These are phyloP conservation scores for Colius striatus DNA, from an alignment of 2,113 vertebrate genomes.

Conservation along the genomic window DNA sequence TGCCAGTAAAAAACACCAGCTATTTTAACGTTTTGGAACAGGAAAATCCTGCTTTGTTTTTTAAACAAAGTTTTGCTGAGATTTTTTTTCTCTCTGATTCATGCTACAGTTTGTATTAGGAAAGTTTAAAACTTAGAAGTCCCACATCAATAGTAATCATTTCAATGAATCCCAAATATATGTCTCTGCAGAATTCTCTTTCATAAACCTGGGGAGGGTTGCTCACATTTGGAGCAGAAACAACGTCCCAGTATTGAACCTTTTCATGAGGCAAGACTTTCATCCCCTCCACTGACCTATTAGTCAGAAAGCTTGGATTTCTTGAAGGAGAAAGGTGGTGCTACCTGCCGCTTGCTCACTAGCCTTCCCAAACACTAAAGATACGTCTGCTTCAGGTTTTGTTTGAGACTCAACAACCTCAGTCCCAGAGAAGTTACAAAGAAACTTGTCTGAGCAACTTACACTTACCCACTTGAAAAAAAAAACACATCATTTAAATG, in stretches of 20 bases:
- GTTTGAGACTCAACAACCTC: background rate
- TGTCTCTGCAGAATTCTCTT: background rate
- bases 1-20: background rate
- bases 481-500: conserved; percentile 38
- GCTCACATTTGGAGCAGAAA: background rate
- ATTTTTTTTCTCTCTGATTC: background rate
- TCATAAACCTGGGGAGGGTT: background rate
- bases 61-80: background rate
- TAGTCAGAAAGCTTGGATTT: background rate
- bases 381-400: background rate
- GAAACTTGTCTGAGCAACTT: conserved; percentile 52
- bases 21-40: background rate
- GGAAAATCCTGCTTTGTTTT: background rate
- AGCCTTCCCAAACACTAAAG: background rate
- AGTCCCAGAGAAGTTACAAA: background rate
- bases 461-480: conserved; percentile 28
- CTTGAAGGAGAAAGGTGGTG: background rate
- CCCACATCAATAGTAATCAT: background rate
- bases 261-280: background rate
- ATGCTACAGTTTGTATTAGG: background rate
- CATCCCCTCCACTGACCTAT: background rate
- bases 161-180: background rate
- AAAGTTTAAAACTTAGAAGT: background rate
- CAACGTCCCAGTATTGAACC: background rate
- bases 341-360: background rate